Evolutionary conservation across 2,113 vertebrate genomes (phyloP).

Genomic region (Scartelaos histophorus): DNA sequence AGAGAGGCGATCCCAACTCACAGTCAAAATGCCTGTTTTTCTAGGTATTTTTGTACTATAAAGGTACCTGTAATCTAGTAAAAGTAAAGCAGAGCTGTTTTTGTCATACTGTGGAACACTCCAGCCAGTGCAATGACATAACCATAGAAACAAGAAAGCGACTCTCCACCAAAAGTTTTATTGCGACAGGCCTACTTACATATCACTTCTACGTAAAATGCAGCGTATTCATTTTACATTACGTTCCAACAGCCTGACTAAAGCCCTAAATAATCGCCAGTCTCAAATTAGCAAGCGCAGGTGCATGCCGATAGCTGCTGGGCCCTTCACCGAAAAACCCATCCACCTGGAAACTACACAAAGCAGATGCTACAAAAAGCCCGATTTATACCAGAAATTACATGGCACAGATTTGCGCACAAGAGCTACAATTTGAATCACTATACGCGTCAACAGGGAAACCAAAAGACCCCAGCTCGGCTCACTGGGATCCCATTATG

Average conservation of each 20-base stretch:
- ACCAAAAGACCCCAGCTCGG: neutral
- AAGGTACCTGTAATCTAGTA: no score
- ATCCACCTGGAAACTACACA: constrained; percentile 13
- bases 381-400: constrained; percentile 10
- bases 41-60: neutral
- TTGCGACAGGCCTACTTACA: neutral
- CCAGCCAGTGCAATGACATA: no score
- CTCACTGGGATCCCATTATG: constrained; percentile 11
- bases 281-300: constrained; percentile 8
- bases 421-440: constrained; percentile 2
- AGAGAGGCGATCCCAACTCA: no score
- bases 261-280: constrained; percentile 1
- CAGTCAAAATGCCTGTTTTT: no score
- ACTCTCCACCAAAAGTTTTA: no score
- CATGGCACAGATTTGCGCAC: constrained; percentile 5
- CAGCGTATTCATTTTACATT: constrained; percentile 3
- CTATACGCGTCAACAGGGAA: neutral
- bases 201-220: neutral
- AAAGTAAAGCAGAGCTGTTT: no score
- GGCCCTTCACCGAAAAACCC: neutral
- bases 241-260: neutral
- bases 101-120: no score
- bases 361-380: constrained; percentile 13
- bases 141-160: no score
- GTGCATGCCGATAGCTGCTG: neutral